Evolutionary conservation across 2,888 invertebrate genomes (phyloP), one percentile per base, ranked within the genome.

Genomic region (Horisme vitalbata): DNA sequence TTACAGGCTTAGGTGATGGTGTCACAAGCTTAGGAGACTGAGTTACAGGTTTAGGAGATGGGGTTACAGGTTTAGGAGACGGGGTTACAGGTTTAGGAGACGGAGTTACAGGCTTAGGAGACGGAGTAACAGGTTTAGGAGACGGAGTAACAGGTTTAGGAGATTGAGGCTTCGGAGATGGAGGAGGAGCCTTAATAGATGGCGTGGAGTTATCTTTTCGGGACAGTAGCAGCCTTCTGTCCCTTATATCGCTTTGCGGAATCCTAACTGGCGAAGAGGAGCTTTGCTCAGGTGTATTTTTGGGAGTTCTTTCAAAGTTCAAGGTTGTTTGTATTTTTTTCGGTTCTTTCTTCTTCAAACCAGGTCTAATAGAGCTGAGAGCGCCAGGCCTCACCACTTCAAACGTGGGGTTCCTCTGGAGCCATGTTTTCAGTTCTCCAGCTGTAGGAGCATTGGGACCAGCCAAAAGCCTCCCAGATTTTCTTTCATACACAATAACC

Each of bases 371-470:
- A 23, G 91, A 83, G 61, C 88, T 90, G 0, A 84, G 63, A 20
- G 91, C 90, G n/a, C 91, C 92, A 0, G 94, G 93, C 50, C 93
- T 91, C 3, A 97, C 93, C 0, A 97, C 95, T 89, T 97, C 96
- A 78, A 93, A 97, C 0, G 95, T 95, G 2, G 97, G 97, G 89
- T 98, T 95, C 59, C 94, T 94, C 71, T 94, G 93, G 6, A 98
- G 86, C 97, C 97, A 98, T 13, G 93, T 90, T 65, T 94, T 94
- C 21, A 98, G 88, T 70, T 94, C 95, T 12, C 93, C 92, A 21
- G 94, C 93, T 5, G 94, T 94, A 0, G 98, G 98, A 24, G 97
- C 97, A 71, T 93, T 94, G n/a, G 92, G 91, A 6, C 96, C 97
- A 46, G 93, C 92, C 56, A 95, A 79, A 67, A 93, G 80, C 61